Base-by-base conservation (phyloP, 2,797 vertebrate genomes). In the Melanotaenia trifasciata region DNA sequence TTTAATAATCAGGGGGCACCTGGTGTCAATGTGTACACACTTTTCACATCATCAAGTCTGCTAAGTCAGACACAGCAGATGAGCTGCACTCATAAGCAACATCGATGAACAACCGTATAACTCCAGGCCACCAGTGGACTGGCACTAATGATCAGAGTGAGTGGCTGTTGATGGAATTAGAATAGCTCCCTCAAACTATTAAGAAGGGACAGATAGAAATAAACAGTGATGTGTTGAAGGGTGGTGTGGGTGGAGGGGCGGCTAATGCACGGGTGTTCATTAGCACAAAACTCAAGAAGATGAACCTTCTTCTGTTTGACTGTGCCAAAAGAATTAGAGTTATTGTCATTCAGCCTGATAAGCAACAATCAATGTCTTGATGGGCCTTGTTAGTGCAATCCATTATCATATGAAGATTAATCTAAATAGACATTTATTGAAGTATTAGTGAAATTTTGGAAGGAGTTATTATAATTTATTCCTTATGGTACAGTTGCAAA, bases 91-190 rank as follows among this genome's bases (percentile, higher is more conserved):
- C 85, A 73, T 81, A 73, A 79, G 82, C 75, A 24, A 64, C 58
- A 22, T 30, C 73, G 68, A 83, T 84, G 87, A 89, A 91, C 81
- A 83, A 83, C 77, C 75, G 72, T 54, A 75, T 20, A 72, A 88
- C 89, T 84, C 85, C 68, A 76, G 88, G 86, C 88, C 88, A 89
- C 86, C 80, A 77, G 79, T 72, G 67, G 84, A 84, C 91, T 88
- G 90, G 90, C 87, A 86, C 81, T 90, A 91, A 91, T 91, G 83
- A 90, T 90, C 86, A 89, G 81, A 81, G 80, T 84, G 90, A 91
- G 87, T 86, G 86, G 86, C 85, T 83, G 87, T 59, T 91, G 92
- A 90, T 91, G 81, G 89, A 88, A 90, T 90, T 91, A 91, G 84
- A 88, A 76, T 70, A 70, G 85, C 79, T 92, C 84, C 70, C 79